Evolutionary conservation across 2,888 invertebrate genomes (phyloP).

Genomic region (Mesoligia furuncula): DNA sequence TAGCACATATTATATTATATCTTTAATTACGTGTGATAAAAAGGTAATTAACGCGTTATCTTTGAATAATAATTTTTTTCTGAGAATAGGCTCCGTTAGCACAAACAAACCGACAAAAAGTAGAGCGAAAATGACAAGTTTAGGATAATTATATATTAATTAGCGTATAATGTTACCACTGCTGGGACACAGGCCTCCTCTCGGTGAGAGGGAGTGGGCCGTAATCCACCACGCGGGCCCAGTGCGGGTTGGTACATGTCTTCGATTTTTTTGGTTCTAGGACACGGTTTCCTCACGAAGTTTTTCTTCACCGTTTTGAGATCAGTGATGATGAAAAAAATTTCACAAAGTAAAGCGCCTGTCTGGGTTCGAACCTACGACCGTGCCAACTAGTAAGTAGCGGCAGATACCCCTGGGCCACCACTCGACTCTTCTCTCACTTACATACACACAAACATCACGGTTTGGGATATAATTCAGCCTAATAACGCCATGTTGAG

Average conservation of each 20-base stretch:
- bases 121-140: not conserved
- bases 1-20: not conserved
- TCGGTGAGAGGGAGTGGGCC: not conserved
- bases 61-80: constrained; percentile 12
- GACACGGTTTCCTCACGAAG: too few relatives aligned
- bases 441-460: too few relatives aligned
- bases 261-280: not conserved
- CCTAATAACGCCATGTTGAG: not conserved
- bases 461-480: too few relatives aligned
- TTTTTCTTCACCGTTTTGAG: not conserved
- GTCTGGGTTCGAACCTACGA: not conserved
- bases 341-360: not conserved
- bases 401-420: too few relatives aligned
- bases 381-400: too few relatives aligned
- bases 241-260: not conserved
- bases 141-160: not conserved
- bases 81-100: not conserved
- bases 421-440: too few relatives aligned
- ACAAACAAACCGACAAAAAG: not conserved
- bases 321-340: too few relatives aligned
- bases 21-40: constrained; percentile 31
- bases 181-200: not conserved
- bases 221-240: not conserved
- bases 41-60: constrained; percentile 18
- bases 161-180: not conserved